These are phyloP conservation scores for Gorsachius magnificus DNA, from an alignment of 2,797 vertebrate species.

Conservation along the genomic window DNA sequence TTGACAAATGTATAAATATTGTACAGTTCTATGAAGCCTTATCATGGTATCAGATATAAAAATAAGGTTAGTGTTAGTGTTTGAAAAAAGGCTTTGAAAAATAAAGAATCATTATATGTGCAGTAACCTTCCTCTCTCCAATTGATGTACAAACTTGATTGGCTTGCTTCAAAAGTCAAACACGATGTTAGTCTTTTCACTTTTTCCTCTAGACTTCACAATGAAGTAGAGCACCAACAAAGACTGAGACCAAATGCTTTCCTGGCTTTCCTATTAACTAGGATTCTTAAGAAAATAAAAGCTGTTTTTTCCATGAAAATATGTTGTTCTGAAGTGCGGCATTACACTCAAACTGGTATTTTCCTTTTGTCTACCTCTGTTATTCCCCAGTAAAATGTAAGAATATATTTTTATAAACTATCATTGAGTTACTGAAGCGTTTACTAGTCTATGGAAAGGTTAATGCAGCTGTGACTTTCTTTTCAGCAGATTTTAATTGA, in stretches of 20 bases:
- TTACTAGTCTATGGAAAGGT: neutral
- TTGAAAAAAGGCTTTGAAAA: neutral
- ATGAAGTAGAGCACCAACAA: neutral
- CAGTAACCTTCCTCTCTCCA: slow-evolving; percentile 16
- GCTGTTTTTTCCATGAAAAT: neutral
- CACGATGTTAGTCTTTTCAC: neutral
- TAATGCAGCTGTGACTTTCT: slow-evolving; percentile 3
- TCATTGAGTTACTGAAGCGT: neutral
- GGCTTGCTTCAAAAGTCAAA: neutral
- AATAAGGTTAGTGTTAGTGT: slow-evolving; percentile 22
- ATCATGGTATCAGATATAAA: neutral
- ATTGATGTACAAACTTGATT: neutral
- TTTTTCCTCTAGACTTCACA: neutral
- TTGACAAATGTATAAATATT: neutral
- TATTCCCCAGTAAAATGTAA: slow-evolving; percentile 3
- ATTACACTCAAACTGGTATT: neutral
- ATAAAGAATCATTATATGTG: neutral
- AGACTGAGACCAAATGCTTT: slow-evolving; percentile 22
- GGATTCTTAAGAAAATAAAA: slow-evolving; percentile 26
- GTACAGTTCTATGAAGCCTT: slow-evolving; percentile 32
- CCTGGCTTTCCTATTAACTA: slow-evolving; percentile 6
- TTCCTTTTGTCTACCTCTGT: slow-evolving; percentile 35
- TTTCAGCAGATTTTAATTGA: neutral
- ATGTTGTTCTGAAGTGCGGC: neutral
- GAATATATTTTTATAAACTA: slow-evolving; percentile 49